A percentile compares a stretch with the other conserved stretches of the same genome.
Evolutionary conservation across 1,140 invertebrate species (phyloP).

Genomic region (Papilio polytes): DNA sequence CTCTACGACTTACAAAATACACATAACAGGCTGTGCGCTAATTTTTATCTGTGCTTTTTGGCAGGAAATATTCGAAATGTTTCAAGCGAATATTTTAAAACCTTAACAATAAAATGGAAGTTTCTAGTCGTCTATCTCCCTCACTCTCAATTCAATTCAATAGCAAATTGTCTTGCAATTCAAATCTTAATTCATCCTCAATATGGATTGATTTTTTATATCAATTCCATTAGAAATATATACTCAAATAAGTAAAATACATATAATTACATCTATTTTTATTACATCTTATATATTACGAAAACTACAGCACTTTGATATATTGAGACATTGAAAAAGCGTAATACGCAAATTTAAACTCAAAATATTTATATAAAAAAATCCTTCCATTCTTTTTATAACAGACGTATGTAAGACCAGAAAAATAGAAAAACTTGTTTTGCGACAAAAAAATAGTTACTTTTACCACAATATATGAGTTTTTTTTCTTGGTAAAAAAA

Average conservation of each 20-base stretch:
- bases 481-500: too few species aligned
- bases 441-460: too few species aligned
- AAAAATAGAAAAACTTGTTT: too few species aligned
- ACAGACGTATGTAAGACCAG: too few species aligned
- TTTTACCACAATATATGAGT: too few species aligned
- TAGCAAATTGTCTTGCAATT: neutral
- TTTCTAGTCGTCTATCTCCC: neutral
- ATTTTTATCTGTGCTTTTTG: slow-evolving; percentile 13
- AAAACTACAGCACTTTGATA: neutral
- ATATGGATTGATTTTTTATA: neutral
- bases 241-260: neutral
- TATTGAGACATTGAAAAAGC: neutral
- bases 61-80: slow-evolving; percentile 5
- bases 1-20: slow-evolving; percentile 33
- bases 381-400: too few species aligned
- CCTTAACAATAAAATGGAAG: neutral
- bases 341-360: too few species aligned
- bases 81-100: neutral
- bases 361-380: too few species aligned
- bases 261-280: neutral
- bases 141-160: neutral
- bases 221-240: slow-evolving; percentile 1
- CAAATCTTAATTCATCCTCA: neutral
- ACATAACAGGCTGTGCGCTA: slow-evolving; percentile 1
- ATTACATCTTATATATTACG: neutral